Evolutionary conservation across 2,888 invertebrate genomes (phyloP).

Genomic region (Netelia inedita): DNA sequence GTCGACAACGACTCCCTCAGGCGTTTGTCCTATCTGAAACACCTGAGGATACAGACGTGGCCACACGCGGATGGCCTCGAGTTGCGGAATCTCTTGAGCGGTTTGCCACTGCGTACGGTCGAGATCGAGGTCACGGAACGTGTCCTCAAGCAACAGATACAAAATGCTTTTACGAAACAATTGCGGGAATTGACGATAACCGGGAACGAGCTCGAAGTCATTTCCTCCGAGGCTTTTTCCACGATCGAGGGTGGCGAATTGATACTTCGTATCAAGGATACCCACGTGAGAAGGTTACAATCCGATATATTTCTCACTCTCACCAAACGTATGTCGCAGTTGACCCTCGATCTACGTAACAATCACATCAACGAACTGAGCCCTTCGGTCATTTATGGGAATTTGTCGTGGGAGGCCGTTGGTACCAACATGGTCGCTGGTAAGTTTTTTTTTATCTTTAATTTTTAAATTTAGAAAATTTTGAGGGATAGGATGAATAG

Average conservation of each 20-base stretch:
- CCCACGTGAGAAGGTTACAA: conserved; percentile 92
- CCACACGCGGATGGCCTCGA: conserved; percentile 91
- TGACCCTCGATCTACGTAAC: conserved; percentile 93
- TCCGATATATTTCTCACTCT: conserved; percentile 92
- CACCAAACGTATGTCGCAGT: conserved; percentile 90
- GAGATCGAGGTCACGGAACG: conserved; percentile 92
- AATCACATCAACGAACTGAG: conserved; percentile 94
- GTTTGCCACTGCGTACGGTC: conserved; percentile 91
- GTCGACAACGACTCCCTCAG: conserved; percentile 90
- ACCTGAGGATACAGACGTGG: conserved; percentile 91
- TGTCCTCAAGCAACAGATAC: conserved; percentile 91
- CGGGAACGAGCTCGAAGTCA: conserved; percentile 90
- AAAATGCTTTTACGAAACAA: conserved; percentile 92
- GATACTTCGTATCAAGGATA: conserved; percentile 91
- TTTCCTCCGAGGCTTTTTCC: conserved; percentile 92
- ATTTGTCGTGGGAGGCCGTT: conserved; percentile 94
- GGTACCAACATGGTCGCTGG: conserved; percentile 94
- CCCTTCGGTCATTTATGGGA: conserved; percentile 95
- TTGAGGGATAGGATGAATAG: not conserved
- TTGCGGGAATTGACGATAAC: conserved; percentile 93
- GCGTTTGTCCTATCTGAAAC: conserved; percentile 90
- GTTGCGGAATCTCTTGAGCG: conserved; percentile 90
- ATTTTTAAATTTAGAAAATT: not conserved
- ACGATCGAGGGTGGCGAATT: conserved; percentile 92
- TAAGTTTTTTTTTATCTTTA: conserved; percentile 81